These are phyloP conservation scores for Mesorhabditis spiculigera DNA, from an alignment of 2,888 invertebrate species.

Conservation along the genomic window DNA sequence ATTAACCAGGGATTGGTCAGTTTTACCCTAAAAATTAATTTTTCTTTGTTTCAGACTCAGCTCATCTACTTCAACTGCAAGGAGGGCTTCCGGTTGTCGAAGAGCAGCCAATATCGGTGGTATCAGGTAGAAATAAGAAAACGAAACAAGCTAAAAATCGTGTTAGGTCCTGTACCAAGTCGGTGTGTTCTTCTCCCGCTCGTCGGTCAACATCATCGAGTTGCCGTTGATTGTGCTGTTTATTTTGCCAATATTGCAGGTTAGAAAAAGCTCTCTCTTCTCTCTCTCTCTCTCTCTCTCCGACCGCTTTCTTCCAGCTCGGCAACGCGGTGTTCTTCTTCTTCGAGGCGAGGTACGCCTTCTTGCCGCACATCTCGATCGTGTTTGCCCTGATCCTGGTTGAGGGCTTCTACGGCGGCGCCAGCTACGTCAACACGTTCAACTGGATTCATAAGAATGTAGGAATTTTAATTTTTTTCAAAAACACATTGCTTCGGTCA, in stretches of 20 bases:
- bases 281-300: too few species aligned
- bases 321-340: constrained; percentile 70
- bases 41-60: constrained; percentile 38
- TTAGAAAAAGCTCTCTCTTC: too few species aligned
- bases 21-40: constrained; percentile 3
- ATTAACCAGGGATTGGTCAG: constrained; percentile 55
- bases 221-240: constrained; percentile 63
- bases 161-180: constrained; percentile 70
- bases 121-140: constrained; percentile 23
- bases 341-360: constrained; percentile 69
- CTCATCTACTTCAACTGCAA: constrained; percentile 51
- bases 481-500: too few species aligned
- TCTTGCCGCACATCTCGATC: constrained; percentile 71
- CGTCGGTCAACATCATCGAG: constrained; percentile 73
- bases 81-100: constrained; percentile 44
- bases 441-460: constrained; percentile 73
- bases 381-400: constrained; percentile 70
- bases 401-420: constrained; percentile 75
- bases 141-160: not conserved
- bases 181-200: constrained; percentile 78
- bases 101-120: constrained; percentile 43
- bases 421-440: constrained; percentile 78
- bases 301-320: constrained; percentile 67
- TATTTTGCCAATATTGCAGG: constrained; percentile 56
- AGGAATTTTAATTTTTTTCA: too few species aligned